Evolutionary conservation across 2,113 vertebrate species (phyloP).

Genomic region (Apeltes quadracus): DNA sequence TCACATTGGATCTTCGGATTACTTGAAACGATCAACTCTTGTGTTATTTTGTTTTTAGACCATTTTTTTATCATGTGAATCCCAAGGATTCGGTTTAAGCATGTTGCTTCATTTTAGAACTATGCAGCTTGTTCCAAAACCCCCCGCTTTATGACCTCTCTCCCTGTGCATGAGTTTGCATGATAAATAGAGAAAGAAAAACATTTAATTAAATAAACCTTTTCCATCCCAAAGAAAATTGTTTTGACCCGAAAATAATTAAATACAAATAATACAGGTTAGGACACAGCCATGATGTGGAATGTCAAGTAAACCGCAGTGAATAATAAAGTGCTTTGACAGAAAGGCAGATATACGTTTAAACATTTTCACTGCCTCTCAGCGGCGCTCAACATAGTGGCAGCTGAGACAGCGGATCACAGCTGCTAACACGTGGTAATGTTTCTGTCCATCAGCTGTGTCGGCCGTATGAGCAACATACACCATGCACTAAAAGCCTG

Average conservation of each 20-base stretch:
- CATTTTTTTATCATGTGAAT: constrained; percentile 49
- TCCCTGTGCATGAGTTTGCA: constrained; percentile 7
- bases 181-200: background rate
- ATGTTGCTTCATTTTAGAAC: constrained; percentile 57
- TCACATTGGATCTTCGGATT: constrained; percentile 9
- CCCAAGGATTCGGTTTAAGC: constrained; percentile 42
- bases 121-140: constrained; percentile 43
- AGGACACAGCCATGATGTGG: constrained; percentile 16
- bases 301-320: constrained; percentile 17
- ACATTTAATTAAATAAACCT: constrained; percentile 33
- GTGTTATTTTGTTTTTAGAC: constrained; percentile 32
- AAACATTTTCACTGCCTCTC: background rate
- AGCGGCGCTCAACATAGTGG: background rate
- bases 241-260: constrained; percentile 35
- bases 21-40: constrained; percentile 16
- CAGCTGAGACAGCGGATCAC: too few relatives aligned
- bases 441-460: too few relatives aligned
- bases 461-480: background rate
- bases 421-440: too few relatives aligned
- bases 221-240: constrained; percentile 48
- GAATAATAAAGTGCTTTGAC: constrained; percentile 8
- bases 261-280: constrained; percentile 38
- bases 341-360: constrained; percentile 4
- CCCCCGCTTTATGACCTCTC: constrained; percentile 33
- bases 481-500: background rate